These are phyloP conservation scores for Euura saliciscinereae DNA, from an alignment of 1,140 invertebrate genomes.

Conservation along the genomic window DNA sequence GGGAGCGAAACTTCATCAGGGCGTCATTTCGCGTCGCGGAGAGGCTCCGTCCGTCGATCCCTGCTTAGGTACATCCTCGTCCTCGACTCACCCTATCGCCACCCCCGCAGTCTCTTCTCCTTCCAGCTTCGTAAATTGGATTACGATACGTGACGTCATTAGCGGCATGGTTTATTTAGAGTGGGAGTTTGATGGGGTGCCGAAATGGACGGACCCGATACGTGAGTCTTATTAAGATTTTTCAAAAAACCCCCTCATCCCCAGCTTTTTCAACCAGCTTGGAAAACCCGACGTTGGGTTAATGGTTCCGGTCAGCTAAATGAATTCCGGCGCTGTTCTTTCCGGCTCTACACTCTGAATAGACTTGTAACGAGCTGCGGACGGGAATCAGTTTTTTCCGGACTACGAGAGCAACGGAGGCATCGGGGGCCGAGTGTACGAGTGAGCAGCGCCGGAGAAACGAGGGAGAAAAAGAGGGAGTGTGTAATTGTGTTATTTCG, in stretches of 20 bases:
- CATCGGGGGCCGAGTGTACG: slow-evolving; percentile 37
- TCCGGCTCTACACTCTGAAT: slow-evolving; percentile 55
- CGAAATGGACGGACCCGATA: slow-evolving; percentile 2
- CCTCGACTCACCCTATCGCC: too few species aligned
- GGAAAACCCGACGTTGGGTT: slow-evolving; percentile 19
- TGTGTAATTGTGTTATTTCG: slow-evolving; percentile 61
- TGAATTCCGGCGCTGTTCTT: slow-evolving; percentile 56
- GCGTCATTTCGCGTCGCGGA: slow-evolving; percentile 54
- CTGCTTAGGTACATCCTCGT: slow-evolving; percentile 31
- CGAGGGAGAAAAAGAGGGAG: slow-evolving; percentile 40
- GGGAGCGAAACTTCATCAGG: slow-evolving; percentile 55
- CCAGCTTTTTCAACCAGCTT: slow-evolving; percentile 10
- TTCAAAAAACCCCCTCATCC: not conserved
- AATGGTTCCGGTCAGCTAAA: slow-evolving; percentile 55
- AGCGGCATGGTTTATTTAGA: slow-evolving; percentile 50
- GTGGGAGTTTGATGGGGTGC: not conserved
- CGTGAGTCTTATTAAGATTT: not conserved
- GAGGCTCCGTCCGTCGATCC: slow-evolving; percentile 31
- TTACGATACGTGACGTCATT: slow-evolving; percentile 59
- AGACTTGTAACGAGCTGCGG: slow-evolving; percentile 58
- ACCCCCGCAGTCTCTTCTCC: slow-evolving; percentile 10
- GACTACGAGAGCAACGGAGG: slow-evolving; percentile 17
- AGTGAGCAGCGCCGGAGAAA: slow-evolving; percentile 28
- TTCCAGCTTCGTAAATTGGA: slow-evolving; percentile 49
- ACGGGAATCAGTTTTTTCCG: slow-evolving; percentile 22